A percentile compares a stretch with the other conserved stretches of the same genome.
These are phyloP conservation scores for Silurus glanis DNA, from an alignment of 2,113 vertebrate species.

Conservation along the genomic window DNA sequence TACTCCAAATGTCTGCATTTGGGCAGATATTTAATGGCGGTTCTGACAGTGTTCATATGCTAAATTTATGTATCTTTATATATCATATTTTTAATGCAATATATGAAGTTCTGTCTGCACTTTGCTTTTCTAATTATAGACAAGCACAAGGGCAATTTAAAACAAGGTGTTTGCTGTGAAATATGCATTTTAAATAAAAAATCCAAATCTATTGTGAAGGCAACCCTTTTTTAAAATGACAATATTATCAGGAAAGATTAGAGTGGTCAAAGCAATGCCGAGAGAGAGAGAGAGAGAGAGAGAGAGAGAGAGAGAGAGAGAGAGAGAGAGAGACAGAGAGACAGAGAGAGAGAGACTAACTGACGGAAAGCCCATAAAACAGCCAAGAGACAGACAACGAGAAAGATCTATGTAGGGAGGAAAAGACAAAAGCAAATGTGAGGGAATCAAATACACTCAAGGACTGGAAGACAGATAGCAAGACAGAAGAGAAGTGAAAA, in stretches of 20 bases:
- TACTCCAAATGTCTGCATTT: not conserved
- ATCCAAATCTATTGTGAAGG: not conserved
- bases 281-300: too few relatives aligned
- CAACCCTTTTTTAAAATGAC: not conserved
- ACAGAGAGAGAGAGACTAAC: not conserved
- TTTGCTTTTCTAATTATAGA: not conserved
- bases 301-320: too few relatives aligned
- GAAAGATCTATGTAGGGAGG: not conserved
- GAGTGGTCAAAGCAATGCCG: not conserved
- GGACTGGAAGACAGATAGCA: not conserved
- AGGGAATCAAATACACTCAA: not conserved
- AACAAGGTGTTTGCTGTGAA: not conserved
- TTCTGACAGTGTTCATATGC: not conserved
- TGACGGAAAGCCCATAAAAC: not conserved
- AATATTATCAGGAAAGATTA: too few relatives aligned
- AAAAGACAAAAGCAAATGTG: not conserved
- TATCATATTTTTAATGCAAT: not conserved
- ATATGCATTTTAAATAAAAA: not conserved
- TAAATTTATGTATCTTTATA: not conserved
- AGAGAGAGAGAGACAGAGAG: too few relatives aligned
- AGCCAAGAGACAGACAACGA: not conserved
- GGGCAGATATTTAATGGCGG: not conserved
- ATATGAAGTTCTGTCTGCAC: not conserved
- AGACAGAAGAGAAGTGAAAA: not conserved
- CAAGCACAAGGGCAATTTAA: not conserved